Evolutionary conservation across 2,888 invertebrate genomes (phyloP), one percentile per base, ranked within the genome.

Genomic region (Campoplex capitator): DNA sequence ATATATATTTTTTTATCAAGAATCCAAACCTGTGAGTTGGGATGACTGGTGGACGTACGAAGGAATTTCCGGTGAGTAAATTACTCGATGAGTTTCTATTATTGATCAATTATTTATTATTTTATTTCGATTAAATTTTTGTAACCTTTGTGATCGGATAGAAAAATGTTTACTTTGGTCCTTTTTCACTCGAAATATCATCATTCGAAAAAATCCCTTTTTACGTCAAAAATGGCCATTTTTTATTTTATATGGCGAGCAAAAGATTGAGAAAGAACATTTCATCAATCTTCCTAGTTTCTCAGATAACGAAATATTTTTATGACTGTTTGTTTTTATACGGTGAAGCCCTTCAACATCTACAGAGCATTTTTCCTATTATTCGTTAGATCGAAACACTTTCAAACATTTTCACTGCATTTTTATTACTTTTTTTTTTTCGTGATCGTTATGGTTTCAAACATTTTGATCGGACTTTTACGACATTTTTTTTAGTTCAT

Each of bases 41-140:
- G 98, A 98, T 95, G 98, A 98, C 95, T 98, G 98, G 98, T 98
- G 98, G 98, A 98, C 98, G 91, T 98, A 98, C 95, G 98, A 98
- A 95, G 98, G 98, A 90, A 98, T 98, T 95, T 98, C 98, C 95
- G 98, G 98, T 98, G 95, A 97, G 96, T 93, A 70, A 73, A 51
- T 32, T 54, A 65, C 76, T 38, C 38, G 1, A 13, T 38, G 3
- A 56, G 38, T 38, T 3, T 45, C 45, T 13, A 1, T 11, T 13
- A 45, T 11, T 11, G 9, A 45, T 45, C 45, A 13, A 45, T 45
- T 45, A 42, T 42, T 42, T 7, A 42, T 8, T 42, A 42, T 9
- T 42, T 42, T 9, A 42, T 42, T 8, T 42, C 7, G 9, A 42
- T 9, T 42, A 23, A 2, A 73, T 32, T 28, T 32, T 73, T 32